Evolutionary conservation across 2,113 vertebrate species (phyloP), one percentile per base, ranked within the genome.

Genomic region (Butorides virescens): DNA sequence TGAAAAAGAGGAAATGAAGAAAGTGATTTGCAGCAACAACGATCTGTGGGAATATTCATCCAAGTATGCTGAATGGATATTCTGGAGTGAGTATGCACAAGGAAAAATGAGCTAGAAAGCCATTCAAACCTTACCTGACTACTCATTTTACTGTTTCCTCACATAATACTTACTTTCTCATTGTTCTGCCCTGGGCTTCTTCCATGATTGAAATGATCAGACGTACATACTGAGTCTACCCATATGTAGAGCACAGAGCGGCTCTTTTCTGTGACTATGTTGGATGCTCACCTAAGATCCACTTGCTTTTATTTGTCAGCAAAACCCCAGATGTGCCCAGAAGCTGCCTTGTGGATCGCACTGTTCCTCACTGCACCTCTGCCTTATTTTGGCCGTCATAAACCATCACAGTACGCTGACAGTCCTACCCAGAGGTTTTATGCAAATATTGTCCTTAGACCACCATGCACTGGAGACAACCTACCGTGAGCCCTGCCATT

Each of bases 401-500:
- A 1, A 7, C 27, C 32, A 59, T 12, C 66, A 49, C 37, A 58
- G 20, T n/a, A 19, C 22, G 36, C 42, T 55, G 53, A 75, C n/a
- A 81, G 59, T 44, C 30, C 55, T 37, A 61, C 39, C 19, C 8
- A 56, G 11, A n/a, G 3, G 2, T 30, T 82, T 79, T 58, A 75
- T 1, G 5, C 9, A 56, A n/a, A 52, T 19, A 4, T 3, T 83
- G 63, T 75, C 42, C 47, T 77, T 21, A 52, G 27, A 29, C 32
- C 70, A 82, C 15, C 22, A 26, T 15, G 56, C 47, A n/a, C 1
- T 63, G 22, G 16, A 85, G 37, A 46, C 39, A 72, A 26, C 10
- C 10, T 29, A 25, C 22, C 15, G 27, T 5, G 9, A 7, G 0
- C 7, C 15, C n/a, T 8, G 3, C 11, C 5, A 7, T 67, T 67